Base-by-base conservation (phyloP, 2,888 invertebrate species). In the Drosophila flavopinicola region DNA sequence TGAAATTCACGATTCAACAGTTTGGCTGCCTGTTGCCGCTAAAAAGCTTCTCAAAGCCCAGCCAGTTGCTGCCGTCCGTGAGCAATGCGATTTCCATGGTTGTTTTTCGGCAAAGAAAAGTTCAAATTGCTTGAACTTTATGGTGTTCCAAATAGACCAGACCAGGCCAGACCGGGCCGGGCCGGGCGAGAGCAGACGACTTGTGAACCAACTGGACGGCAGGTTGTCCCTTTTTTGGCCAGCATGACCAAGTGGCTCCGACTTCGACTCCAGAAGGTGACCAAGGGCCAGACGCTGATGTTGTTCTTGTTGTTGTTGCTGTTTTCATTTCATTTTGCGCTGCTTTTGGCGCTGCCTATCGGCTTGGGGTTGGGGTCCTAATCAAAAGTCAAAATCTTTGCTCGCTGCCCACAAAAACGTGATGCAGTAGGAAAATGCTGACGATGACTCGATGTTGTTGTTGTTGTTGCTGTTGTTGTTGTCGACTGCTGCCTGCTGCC, bases 341-440 rank as follows among this genome's bases (percentile, higher is more conserved):
- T 58, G 52, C 42, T 51, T n/a, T 20, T 44, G 5, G 42, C 17
- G 11, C 52, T 72, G 72, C 66, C 59, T 69, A 56, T 57, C 27
- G 17, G 37, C 10, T 35, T 15, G 35, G 35, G 10, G 3, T 27
- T 4, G 15, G 25, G 15, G 49, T 60, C 66, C 73, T 75, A 85
- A 88, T 88, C 88, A 84, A 77, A 87, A 88, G 88, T 85, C 85
- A 87, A 85, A 79, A 88, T 88, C 88, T 87, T 68, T 68, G 78
- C 75, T 69, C 54, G 68, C 66, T 68, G 56, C 69, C 74, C 72
- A 73, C 59, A 73, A 89, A 89, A 89, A 89, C 89, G 89, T 89
- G 90, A 89, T 87, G 89, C 89, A 88, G 89, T 88, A 89, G 89
- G 85, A 87, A 87, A 88, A 87, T 79, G 87, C 88, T 83, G 85